Percentiles rank a stretch among this genome's conserved stretches.
These are phyloP conservation scores for Paratilapia polleni DNA, from an alignment of 2,113 vertebrate genomes.

Conservation along the genomic window DNA sequence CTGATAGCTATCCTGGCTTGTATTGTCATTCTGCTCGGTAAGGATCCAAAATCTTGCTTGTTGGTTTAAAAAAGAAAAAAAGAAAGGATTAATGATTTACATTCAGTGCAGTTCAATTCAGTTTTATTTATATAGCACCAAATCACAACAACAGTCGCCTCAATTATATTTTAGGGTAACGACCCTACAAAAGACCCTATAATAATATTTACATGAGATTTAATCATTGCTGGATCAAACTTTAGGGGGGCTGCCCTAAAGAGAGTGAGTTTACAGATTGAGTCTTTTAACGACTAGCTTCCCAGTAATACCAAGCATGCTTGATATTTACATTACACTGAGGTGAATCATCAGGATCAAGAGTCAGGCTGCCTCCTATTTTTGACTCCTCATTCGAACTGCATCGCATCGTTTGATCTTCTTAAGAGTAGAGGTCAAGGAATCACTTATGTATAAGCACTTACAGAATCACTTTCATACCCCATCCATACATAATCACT, in stretches of 20 bases:
- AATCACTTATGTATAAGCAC: constrained; percentile 4
- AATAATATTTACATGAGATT: no score
- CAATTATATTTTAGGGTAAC: no score
- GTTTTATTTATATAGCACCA: no score
- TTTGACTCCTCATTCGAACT: neutral
- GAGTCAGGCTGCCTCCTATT: neutral
- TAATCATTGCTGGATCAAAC: neutral
- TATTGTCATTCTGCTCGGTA: constrained; percentile 94
- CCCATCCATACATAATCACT: constrained; percentile 1
- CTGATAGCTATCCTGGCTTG: constrained; percentile 96
- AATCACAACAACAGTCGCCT: no score
- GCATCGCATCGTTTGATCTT: neutral
- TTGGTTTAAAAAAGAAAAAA: neutral
- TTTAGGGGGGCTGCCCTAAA: neutral
- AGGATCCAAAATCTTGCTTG: constrained; percentile 14
- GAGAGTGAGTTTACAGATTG: neutral
- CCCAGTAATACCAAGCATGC: neutral
- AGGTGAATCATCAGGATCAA: neutral
- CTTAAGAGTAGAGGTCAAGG: constrained; percentile 9
- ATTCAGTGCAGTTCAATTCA: no score
- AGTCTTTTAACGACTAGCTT: neutral
- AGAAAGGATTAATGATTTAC: neutral
- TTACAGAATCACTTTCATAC: constrained; percentile 9
- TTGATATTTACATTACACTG: neutral
- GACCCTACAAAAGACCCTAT: no score